Evolutionary conservation across 1,140 invertebrate genomes (phyloP).

Genomic region (Oncopodura yosiiana): DNA sequence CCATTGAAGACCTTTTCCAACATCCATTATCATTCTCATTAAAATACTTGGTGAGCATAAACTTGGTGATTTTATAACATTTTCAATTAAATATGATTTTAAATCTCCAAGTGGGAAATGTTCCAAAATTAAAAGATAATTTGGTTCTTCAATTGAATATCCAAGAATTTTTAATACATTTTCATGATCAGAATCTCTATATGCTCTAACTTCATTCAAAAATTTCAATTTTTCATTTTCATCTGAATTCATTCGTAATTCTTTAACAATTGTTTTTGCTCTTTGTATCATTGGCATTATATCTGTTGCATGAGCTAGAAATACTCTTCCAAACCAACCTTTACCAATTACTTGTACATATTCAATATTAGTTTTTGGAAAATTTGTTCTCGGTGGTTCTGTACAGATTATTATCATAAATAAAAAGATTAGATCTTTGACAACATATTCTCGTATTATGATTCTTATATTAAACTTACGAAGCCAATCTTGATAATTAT

Average conservation of each 20-base stretch:
- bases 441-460: neutral
- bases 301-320: slow-evolving; percentile 44
- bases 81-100: slow-evolving; percentile 50
- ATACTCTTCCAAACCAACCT: slow-evolving; percentile 77
- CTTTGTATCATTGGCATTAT: slow-evolving; percentile 40
- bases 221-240: slow-evolving; percentile 58
- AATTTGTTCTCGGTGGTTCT: slow-evolving; percentile 52
- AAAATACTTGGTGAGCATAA: slow-evolving; percentile 47
- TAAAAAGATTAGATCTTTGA: neutral
- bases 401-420: slow-evolving; percentile 2
- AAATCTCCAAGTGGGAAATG: slow-evolving; percentile 45
- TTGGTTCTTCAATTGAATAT: slow-evolving; percentile 53
- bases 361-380: slow-evolving; percentile 64
- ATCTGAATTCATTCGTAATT: slow-evolving; percentile 58
- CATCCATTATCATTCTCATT: slow-evolving; percentile 45
- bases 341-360: slow-evolving; percentile 70
- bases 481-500: slow-evolving; percentile 38
- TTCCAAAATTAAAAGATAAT: slow-evolving; percentile 48
- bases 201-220: slow-evolving; percentile 59
- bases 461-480: slow-evolving; percentile 33
- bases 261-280: slow-evolving; percentile 52
- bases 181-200: slow-evolving; percentile 51
- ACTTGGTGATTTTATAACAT: slow-evolving; percentile 45
- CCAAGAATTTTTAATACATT: slow-evolving; percentile 54
- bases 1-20: slow-evolving; percentile 40